Conservation (phyloP, 2,888 invertebrate genomes). For the Tenthredo mesomela region DNA sequence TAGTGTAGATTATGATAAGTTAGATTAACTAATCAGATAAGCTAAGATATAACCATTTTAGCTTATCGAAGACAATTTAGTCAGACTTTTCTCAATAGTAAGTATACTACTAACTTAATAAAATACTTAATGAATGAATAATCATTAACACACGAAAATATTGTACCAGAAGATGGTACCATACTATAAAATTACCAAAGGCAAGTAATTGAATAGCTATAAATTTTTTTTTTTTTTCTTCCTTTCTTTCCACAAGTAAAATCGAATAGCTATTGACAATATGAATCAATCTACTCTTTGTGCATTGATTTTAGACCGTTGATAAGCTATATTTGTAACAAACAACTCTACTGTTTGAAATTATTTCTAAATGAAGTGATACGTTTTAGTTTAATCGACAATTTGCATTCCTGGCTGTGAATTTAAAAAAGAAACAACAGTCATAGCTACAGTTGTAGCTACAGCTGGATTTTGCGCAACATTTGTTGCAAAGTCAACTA, state of each 20-base stretch:
- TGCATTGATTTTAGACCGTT: not conserved
- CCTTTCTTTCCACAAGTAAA: no score
- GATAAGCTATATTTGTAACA: not conserved
- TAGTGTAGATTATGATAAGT: not conserved
- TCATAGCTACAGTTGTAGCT: slow-evolving; percentile 49
- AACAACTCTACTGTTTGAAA: not conserved
- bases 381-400: slow-evolving; percentile 1
- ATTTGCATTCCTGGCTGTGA: slow-evolving; percentile 33
- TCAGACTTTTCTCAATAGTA: not conserved
- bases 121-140: not conserved
- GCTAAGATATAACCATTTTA: not conserved
- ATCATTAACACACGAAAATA: not conserved
- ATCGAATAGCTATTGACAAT: not conserved
- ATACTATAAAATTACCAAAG: not conserved
- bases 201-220: no score
- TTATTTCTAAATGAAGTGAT: not conserved
- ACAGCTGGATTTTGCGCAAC: slow-evolving; percentile 22
- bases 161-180: not conserved
- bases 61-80: not conserved
- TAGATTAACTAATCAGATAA: not conserved
- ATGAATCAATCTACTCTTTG: not conserved
- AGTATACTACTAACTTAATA: not conserved
- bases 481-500: slow-evolving; percentile 3
- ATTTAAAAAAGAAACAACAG: slow-evolving; percentile 32
- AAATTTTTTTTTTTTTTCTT: no score